Evolutionary conservation across 2,113 vertebrate species (phyloP).

Genomic region (Tenrec ecaudatus): DNA sequence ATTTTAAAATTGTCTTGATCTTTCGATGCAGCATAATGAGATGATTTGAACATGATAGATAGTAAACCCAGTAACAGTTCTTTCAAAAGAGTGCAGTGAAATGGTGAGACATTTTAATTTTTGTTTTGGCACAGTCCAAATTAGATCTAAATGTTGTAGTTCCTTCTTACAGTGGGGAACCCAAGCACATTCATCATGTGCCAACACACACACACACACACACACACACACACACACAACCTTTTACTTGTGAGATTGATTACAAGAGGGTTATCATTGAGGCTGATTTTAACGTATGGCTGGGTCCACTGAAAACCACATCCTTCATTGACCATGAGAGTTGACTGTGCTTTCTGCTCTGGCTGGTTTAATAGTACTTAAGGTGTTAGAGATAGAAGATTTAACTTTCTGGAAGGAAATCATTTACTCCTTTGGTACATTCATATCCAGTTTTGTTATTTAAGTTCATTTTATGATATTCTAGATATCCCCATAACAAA

Average conservation of each 20-base stretch:
- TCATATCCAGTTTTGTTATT: slow-evolving; percentile 43
- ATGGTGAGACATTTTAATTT: slow-evolving; percentile 46
- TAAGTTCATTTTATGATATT: slow-evolving; percentile 39
- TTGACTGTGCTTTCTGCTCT: not conserved
- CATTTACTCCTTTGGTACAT: slow-evolving; percentile 31
- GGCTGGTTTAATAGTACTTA: not conserved
- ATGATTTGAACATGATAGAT: not conserved
- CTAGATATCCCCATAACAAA: slow-evolving; percentile 49
- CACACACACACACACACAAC: not conserved
- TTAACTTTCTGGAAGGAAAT: slow-evolving; percentile 49
- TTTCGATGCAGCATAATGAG: slow-evolving; percentile 16
- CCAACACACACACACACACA: too few species aligned
- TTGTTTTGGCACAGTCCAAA: slow-evolving; percentile 55
- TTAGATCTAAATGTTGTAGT: slow-evolving; percentile 47
- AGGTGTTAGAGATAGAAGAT: not conserved
- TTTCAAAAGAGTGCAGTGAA: slow-evolving; percentile 23
- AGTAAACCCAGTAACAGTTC: not conserved
- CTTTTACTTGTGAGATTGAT: slow-evolving; percentile 42
- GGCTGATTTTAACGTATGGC: not conserved
- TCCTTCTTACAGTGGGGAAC: slow-evolving; percentile 16
- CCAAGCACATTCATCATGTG: slow-evolving; percentile 1
- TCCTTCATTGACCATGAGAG: slow-evolving; percentile 39
- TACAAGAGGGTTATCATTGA: slow-evolving; percentile 28
- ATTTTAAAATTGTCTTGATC: slow-evolving; percentile 18
- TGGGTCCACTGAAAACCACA: not conserved